These are phyloP conservation scores for Batillaria attramentaria DNA, from an alignment of 1,140 invertebrate genomes.

Conservation along the genomic window DNA sequence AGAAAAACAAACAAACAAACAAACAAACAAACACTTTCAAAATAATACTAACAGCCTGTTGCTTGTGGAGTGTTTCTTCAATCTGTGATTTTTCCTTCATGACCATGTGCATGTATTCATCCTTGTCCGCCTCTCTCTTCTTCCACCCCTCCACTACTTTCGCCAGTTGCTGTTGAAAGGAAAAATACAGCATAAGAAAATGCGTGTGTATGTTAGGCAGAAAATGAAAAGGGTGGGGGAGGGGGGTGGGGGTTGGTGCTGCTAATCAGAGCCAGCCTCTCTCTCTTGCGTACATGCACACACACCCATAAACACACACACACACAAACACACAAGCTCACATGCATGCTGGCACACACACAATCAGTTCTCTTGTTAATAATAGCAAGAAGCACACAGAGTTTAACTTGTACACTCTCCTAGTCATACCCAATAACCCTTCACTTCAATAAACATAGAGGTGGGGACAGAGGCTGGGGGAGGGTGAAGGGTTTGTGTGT, in stretches of 20 bases:
- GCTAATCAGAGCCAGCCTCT: no score
- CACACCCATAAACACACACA: constrained; percentile 6
- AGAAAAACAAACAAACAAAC: no score
- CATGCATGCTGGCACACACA: background rate
- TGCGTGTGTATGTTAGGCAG: background rate
- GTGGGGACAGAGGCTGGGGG: no score
- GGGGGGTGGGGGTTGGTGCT: no score
- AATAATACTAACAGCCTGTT: constrained; percentile 52
- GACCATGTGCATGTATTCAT: constrained; percentile 50
- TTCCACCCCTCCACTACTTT: constrained; percentile 68
- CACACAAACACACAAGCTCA: background rate
- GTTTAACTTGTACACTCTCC: no score
- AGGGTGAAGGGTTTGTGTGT: no score
- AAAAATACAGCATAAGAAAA: background rate
- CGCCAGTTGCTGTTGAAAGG: constrained; percentile 58
- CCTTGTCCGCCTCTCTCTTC: constrained; percentile 62
- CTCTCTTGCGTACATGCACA: no score
- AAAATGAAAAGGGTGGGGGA: background rate
- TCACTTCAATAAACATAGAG: no score
- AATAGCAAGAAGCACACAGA: no score
- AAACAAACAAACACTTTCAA: constrained; percentile 5
- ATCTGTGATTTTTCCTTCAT: constrained; percentile 58
- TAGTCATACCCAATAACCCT: no score
- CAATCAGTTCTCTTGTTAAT: no score
- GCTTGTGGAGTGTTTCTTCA: constrained; percentile 56